Evolutionary conservation across 2,797 vertebrate genomes (phyloP).

Genomic region (Triplophysa yarkandensis): DNA sequence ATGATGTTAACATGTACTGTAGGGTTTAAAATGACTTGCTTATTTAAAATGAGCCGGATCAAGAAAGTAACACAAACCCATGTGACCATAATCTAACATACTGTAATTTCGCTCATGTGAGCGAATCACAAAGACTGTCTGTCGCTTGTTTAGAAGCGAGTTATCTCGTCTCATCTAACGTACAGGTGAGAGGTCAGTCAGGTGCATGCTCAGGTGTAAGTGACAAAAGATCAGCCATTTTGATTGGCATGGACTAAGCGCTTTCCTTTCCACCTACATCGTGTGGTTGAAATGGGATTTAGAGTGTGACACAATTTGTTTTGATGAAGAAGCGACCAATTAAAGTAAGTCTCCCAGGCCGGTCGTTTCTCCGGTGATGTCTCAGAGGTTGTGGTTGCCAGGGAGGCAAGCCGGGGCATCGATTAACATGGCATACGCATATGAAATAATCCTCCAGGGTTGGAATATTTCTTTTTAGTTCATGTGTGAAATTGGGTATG

Average conservation of each 20-base stretch:
- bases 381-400: constrained; percentile 35
- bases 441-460: constrained; percentile 11
- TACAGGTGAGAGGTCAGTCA: constrained; percentile 57
- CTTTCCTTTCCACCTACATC: constrained; percentile 40
- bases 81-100: background rate
- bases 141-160: constrained; percentile 21
- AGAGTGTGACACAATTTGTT: constrained; percentile 42
- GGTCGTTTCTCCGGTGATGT: constrained; percentile 20
- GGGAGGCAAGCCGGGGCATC: constrained; percentile 21
- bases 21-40: background rate
- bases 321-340: constrained; percentile 50
- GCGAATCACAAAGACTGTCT: background rate
- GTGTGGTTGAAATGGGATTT: constrained; percentile 24
- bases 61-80: background rate
- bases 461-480: no score
- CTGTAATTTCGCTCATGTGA: background rate
- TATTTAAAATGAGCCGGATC: background rate
- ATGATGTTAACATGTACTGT: background rate
- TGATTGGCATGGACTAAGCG: constrained; percentile 64
- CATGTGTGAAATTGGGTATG: no score
- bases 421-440: constrained; percentile 22
- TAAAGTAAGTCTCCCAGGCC: constrained; percentile 45
- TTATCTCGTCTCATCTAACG: constrained; percentile 36
- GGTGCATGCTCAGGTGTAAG: constrained; percentile 49
- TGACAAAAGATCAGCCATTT: constrained; percentile 61